Evolutionary conservation across 2,888 invertebrate species (phyloP), one percentile per base, ranked within the genome.

Genomic region (Drosophila anceps): DNA sequence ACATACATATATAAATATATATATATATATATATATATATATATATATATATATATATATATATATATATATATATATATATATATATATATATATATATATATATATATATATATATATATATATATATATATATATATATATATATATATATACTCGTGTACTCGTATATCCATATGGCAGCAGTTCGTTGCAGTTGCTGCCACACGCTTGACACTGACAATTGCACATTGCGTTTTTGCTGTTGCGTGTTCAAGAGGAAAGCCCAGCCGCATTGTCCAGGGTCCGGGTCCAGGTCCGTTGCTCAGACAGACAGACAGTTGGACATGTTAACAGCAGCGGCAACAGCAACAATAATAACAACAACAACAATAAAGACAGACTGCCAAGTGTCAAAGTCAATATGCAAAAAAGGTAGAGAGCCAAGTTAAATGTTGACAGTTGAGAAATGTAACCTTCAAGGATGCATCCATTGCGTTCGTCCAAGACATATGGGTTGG

Each of bases 401-500:
- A 87, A 90, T 90, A 90, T 87, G 85, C 86, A 90, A 83, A 84
- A 84, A 88, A 75, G 79, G 87, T 67, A 76, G 54, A 73, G 68
- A 50, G 69, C 65, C 80, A 87, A 84, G 88, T 84, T 84, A 84
- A 89, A 90, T 88, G 88, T 90, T 87, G 84, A 90, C 89, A 90
- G 88, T 84, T 80, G 87, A 90, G 88, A 90, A 87, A 89, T 87
- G 87, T 81, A 88, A 80, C 85, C 90, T 86, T 88, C 90, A 88
- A 88, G 86, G 90, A 90, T 85, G 68, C 81, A 75, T 71, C 69
- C 69, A 46, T 57, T 76, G 73, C 84, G 74, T 76, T 68, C 67
- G 65, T 55, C 44, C 71, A 65, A 83, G 81, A 81, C 78, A 67
- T 58, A 77, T 62, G 67, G 64, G 81, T 37, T 66, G 71, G 62